phyloP scores from a whole-genome alignment of 64 coral and sea anemone genomes.

The Stichodactyla mertensii region DNA sequence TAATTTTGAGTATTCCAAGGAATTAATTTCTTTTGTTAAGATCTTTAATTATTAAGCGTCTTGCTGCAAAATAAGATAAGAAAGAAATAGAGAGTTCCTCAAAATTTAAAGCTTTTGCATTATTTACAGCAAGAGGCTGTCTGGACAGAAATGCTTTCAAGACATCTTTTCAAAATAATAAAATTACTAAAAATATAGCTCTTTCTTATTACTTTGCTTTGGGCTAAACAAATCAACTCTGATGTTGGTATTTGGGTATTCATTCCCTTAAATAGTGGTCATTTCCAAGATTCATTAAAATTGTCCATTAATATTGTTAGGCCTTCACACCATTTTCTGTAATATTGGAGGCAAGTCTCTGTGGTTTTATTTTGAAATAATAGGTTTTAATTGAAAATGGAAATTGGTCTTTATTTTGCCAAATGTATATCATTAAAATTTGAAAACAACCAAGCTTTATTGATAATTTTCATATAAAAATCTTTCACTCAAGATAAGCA shows the following conservation, averaged over 20 bases:
- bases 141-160: not conserved
- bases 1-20: not conserved
- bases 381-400: not conserved
- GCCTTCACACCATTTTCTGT: not conserved
- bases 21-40: not conserved
- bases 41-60: not conserved
- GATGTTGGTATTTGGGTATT: not conserved
- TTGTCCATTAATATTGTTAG: not conserved
- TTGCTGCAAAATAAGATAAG: not conserved
- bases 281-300: not conserved
- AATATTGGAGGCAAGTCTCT: not conserved
- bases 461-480: not conserved
- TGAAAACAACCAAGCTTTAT: not conserved
- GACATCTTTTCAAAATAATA: not conserved
- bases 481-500: not conserved
- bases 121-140: not conserved
- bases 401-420: not conserved
- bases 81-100: not conserved
- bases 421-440: not conserved
- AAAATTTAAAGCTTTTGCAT: not conserved
- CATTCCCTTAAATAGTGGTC: not conserved
- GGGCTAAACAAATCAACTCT: not conserved
- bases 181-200: not conserved
- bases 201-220: not conserved
- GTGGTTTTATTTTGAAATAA: slow-evolving; percentile 7